Base-by-base conservation (phyloP, 2,888 invertebrate genomes). In the Thelaira solivaga region DNA sequence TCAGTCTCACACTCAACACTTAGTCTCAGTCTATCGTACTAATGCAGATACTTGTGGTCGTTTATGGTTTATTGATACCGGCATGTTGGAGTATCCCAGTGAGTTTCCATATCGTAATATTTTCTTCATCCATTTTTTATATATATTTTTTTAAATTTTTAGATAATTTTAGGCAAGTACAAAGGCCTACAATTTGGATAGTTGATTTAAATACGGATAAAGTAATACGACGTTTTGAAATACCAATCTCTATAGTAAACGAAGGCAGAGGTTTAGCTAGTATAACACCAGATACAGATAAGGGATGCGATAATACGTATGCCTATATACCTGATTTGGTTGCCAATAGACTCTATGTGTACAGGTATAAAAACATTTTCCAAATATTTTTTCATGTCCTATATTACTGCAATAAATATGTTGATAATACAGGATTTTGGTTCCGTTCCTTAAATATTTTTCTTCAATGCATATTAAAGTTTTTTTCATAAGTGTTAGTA, bases 41-140 rank as follows among this genome's bases (percentile, higher is more conserved):
- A 90, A 91, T 10, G 91, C 93, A 0, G 96, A 96, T 85, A 83
- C 76, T 0, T 96, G 95, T 82, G 92, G 93, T 45, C 89, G 95
- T 4, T 89, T 96, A 1, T 96, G 95, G 95, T 93, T 94, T 84
- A 91, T 95, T 1, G 95, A 95, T 83, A 94, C 94, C 0, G 95
- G 95, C 1, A 86, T 93, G 36, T 85, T 93, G 64, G 94, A 95
- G 85, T 91, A 93, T 83, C 91, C 92, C 59, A 91, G 94, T 91
- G 86, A 90, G 76, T 69, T 18, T 39, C 1, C 5, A n/a, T 29
- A 4, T 0, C 11, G n/a, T 22, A 31, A 10, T 57, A 10, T 16
- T 24, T 7, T 36, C 18, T 45, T 13, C 1, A 39, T 7, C 4
- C 5, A 0, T 18, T 4, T 36, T 36, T 1, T 22, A 36, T 20